phyloP scores from a whole-genome alignment of 2,797 vertebrate species.

The Brachyalestes nurse region DNA sequence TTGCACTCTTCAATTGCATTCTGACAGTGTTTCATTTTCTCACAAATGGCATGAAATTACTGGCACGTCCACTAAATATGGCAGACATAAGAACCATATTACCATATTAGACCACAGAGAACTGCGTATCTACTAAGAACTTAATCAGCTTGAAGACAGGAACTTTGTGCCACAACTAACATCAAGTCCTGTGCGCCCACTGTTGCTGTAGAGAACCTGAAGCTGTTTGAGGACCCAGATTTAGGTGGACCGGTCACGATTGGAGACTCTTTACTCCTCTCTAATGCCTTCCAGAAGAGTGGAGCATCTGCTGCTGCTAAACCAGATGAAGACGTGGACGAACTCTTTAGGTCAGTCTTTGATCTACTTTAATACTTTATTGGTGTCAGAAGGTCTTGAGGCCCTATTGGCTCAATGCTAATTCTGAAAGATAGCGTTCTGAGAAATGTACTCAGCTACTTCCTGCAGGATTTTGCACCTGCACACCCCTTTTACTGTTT shows the following conservation, averaged over 20 bases:
- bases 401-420: neutral
- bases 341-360: conserved; percentile 78
- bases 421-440: neutral
- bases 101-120: neutral
- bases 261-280: conserved; percentile 79
- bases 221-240: conserved; percentile 83
- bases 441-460: neutral
- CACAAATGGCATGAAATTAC: neutral
- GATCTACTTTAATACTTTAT: neutral
- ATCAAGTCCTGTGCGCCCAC: neutral
- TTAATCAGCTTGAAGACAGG: neutral
- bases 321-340: conserved; percentile 65
- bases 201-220: conserved; percentile 68
- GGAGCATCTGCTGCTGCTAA: neutral
- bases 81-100: neutral
- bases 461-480: neutral
- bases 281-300: conserved; percentile 58
- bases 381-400: neutral
- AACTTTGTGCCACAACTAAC: neutral
- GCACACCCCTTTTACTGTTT: neutral
- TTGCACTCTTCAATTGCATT: no score
- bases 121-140: neutral
- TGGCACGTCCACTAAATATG: neutral
- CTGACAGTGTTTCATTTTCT: no score
- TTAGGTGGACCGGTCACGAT: conserved; percentile 75